Conservation (phyloP, 2,888 invertebrate genomes). For the Timema cristinae region DNA sequence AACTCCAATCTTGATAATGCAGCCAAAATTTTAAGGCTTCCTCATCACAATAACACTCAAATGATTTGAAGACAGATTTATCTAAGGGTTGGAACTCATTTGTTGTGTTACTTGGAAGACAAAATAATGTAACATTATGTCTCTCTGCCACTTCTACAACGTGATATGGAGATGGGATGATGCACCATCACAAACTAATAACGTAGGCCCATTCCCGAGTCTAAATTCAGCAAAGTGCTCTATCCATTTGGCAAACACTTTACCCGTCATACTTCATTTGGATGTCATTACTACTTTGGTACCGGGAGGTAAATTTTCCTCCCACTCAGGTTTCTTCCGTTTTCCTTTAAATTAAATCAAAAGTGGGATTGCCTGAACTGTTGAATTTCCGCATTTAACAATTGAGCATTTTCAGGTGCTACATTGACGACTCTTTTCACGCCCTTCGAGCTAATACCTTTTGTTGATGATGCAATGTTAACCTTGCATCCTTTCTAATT, state of each 20-base stretch:
- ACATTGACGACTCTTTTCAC: not conserved
- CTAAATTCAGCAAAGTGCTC: conserved; percentile 37
- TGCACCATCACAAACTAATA: conserved; percentile 39
- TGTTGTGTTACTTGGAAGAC: conserved; percentile 42
- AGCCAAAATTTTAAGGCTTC: conserved; percentile 38
- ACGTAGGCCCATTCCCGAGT: conserved; percentile 28
- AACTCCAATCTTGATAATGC: no score
- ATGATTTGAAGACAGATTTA: conserved; percentile 27
- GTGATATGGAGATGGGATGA: conserved; percentile 37
- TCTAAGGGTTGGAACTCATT: conserved; percentile 40
- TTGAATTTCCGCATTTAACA: conserved; percentile 4
- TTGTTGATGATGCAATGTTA: no score
- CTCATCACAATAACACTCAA: conserved; percentile 41
- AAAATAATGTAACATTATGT: conserved; percentile 37
- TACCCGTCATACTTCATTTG: conserved; percentile 38
- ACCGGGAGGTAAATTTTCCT: conserved; percentile 34
- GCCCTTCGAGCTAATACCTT: no score
- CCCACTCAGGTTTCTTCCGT: conserved; percentile 13
- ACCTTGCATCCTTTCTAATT: not conserved
- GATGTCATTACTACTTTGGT: conserved; percentile 33
- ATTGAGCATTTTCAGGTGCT: not conserved
- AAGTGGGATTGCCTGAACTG: conserved; percentile 16
- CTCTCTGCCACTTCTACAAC: conserved; percentile 39
- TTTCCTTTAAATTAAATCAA: conserved; percentile 22
- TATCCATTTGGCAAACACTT: conserved; percentile 34